phyloP scores from a whole-genome alignment of 2,888 invertebrate genomes.

The Atrina japonica region DNA sequence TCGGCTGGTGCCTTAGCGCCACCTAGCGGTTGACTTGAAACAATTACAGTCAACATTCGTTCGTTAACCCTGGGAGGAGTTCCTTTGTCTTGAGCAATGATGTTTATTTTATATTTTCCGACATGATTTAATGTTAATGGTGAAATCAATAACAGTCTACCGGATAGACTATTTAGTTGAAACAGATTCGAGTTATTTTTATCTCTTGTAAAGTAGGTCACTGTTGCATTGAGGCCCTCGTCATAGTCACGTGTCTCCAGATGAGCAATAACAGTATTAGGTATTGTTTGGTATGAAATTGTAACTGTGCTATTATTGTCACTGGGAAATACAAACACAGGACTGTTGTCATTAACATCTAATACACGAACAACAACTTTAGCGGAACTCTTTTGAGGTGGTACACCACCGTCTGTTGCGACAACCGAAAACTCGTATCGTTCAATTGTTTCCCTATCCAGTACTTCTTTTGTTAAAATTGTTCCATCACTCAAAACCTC shows the following conservation, averaged over 20 bases:
- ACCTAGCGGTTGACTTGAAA: constrained; percentile 55
- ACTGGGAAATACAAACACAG: constrained; percentile 68
- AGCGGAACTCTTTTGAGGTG: constrained; percentile 59
- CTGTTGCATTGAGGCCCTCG: constrained; percentile 62
- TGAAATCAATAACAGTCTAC: constrained; percentile 51
- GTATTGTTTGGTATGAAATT: constrained; percentile 62
- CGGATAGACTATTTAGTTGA: constrained; percentile 54
- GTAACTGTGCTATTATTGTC: constrained; percentile 60
- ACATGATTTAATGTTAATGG: constrained; percentile 51
- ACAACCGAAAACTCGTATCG: constrained; percentile 66
- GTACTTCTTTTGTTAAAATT: constrained; percentile 53
- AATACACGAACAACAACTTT: constrained; percentile 68
- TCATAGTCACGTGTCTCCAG: constrained; percentile 65
- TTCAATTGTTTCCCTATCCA: constrained; percentile 67
- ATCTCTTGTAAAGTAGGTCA: constrained; percentile 60
- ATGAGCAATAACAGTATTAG: constrained; percentile 60
- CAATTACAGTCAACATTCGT: constrained; percentile 53
- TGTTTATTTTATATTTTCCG: constrained; percentile 55
- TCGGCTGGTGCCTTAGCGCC: constrained; percentile 23
- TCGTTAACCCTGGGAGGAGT: constrained; percentile 49
- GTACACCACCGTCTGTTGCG: constrained; percentile 69
- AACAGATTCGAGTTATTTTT: constrained; percentile 61
- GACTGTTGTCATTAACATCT: constrained; percentile 75
- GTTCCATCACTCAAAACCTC: constrained; percentile 64
- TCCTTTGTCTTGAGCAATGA: constrained; percentile 66